These are phyloP conservation scores for Orchesella cincta DNA, from an alignment of 1,140 invertebrate genomes.

Conservation along the genomic window DNA sequence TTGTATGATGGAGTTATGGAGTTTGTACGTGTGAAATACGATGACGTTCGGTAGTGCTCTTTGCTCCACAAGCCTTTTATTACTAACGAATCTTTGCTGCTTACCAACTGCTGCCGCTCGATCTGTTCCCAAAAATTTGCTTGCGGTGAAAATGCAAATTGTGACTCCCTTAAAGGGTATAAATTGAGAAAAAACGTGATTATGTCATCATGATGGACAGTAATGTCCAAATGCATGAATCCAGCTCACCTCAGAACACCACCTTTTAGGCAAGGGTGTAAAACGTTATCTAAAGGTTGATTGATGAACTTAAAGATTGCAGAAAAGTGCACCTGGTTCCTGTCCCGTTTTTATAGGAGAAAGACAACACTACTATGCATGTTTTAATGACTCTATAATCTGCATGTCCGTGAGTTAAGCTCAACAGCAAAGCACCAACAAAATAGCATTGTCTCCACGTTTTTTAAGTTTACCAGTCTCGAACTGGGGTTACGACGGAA, in stretches of 20 bases:
- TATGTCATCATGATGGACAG: neutral
- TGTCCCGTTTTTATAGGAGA: neutral
- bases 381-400: neutral
- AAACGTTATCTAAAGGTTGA: neutral
- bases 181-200: conserved; percentile 12
- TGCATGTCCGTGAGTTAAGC: neutral
- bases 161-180: neutral
- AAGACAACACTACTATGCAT: neutral
- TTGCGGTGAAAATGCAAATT: neutral
- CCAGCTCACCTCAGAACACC: neutral
- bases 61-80: neutral
- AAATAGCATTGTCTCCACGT: neutral
- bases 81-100: conserved; percentile 8
- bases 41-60: neutral
- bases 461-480: neutral
- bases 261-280: conserved; percentile 15
- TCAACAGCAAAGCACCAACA: too few relatives aligned
- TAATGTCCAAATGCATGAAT: neutral
- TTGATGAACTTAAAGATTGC: conserved; percentile 18
- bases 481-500: neutral
- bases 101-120: neutral
- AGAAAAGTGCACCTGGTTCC: conserved; percentile 14
- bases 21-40: neutral
- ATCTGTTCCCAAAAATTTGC: neutral
- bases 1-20: neutral